Evolutionary conservation across 1,140 invertebrate genomes (phyloP).

Genomic region (Rhopalosiphum padi): DNA sequence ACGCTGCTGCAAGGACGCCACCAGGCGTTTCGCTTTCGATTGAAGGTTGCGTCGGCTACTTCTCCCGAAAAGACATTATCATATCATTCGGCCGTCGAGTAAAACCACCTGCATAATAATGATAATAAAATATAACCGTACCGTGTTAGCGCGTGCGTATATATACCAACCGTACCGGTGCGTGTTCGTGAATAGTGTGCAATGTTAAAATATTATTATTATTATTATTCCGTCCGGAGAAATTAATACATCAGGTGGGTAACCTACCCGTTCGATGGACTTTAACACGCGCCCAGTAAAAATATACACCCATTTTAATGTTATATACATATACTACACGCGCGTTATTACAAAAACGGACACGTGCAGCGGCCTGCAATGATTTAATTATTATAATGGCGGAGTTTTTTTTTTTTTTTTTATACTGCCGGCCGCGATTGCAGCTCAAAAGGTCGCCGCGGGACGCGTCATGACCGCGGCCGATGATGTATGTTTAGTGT

Average conservation of each 20-base stretch:
- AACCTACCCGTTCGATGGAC: background rate
- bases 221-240: background rate
- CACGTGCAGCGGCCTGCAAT: background rate
- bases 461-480: background rate
- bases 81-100: background rate
- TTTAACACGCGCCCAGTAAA: background rate
- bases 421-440: background rate
- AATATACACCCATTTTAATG: background rate
- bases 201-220: background rate
- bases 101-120: background rate
- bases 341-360: background rate
- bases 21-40: constrained; percentile 38
- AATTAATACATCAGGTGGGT: background rate
- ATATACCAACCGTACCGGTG: too few relatives aligned
- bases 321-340: background rate
- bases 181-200: too few relatives aligned
- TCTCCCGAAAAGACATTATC: background rate
- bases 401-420: background rate
- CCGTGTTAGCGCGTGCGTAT: too few relatives aligned
- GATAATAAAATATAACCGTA: background rate
- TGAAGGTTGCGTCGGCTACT: background rate
- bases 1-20: background rate
- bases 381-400: constrained; percentile 5
- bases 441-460: background rate
- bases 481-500: background rate